phyloP scores from a whole-genome alignment of 2,113 vertebrate species.

The Verasper variegatus region DNA sequence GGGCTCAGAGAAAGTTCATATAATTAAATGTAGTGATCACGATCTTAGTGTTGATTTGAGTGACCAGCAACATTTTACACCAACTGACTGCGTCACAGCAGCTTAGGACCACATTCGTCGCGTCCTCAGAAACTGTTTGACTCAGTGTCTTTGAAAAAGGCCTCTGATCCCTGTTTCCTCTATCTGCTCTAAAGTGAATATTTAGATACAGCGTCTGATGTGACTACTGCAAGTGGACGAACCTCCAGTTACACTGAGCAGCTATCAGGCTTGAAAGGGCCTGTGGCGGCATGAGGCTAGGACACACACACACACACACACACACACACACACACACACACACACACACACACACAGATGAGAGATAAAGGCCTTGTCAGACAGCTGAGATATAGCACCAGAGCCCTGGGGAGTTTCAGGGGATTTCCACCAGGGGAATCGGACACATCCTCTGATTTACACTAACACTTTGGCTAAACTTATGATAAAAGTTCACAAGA shows the following conservation, averaged over 20 bases:
- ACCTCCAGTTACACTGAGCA: slow-evolving; percentile 76
- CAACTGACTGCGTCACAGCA: too few relatives aligned
- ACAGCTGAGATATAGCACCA: slow-evolving; percentile 77
- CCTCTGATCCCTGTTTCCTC: slow-evolving; percentile 8
- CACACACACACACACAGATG: slow-evolving; percentile 50
- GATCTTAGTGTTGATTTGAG: too few relatives aligned
- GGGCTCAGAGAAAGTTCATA: too few relatives aligned
- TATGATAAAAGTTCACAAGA: slow-evolving; percentile 76
- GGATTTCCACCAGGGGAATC: slow-evolving; percentile 77
- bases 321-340: slow-evolving; percentile 39
- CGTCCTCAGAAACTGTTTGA: not conserved
- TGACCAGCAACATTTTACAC: too few relatives aligned
- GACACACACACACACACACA: slow-evolving; percentile 47
- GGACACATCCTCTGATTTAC: slow-evolving; percentile 79
- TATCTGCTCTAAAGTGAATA: slow-evolving; percentile 47
- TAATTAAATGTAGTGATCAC: too few relatives aligned
- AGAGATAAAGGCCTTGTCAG: slow-evolving; percentile 63
- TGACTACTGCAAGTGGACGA: slow-evolving; percentile 67
- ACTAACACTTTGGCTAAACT: slow-evolving; percentile 81
- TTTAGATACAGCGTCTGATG: slow-evolving; percentile 51
- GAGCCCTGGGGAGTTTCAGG: slow-evolving; percentile 78
- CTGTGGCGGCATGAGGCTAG: slow-evolving; percentile 54
- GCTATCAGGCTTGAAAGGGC: slow-evolving; percentile 78
- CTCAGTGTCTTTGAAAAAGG: not conserved
- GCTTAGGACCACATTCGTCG: too few relatives aligned